Evolutionary conservation across 1,140 invertebrate genomes (phyloP).

Genomic region (Chironomus striatipennis): DNA sequence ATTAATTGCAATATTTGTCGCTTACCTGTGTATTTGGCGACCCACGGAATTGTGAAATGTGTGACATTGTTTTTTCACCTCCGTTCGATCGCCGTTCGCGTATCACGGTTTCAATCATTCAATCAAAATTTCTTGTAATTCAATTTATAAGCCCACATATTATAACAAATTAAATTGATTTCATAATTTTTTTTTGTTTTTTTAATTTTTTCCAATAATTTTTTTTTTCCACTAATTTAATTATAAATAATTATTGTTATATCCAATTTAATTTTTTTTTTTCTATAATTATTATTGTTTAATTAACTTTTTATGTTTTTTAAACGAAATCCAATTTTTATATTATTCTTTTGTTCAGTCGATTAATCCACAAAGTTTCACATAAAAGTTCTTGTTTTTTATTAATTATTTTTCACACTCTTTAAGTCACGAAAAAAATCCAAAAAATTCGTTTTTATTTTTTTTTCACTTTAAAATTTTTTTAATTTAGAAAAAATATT

Average conservation of each 20-base stretch:
- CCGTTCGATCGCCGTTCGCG: conserved; percentile 29
- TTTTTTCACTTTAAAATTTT: not conserved
- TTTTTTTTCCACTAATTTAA: not conserved
- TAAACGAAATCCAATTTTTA: conserved; percentile 25
- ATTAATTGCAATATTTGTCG: not conserved
- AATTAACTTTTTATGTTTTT: conserved; percentile 1
- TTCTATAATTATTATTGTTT: conserved; percentile 24
- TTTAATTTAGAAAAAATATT: not conserved
- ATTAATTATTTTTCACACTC: not conserved
- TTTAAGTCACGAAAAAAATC: too few species aligned
- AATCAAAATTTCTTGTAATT: conserved; percentile 10
- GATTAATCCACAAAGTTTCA: not conserved
- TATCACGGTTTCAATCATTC: conserved; percentile 27
- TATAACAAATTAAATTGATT: not conserved
- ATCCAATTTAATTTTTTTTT: not conserved
- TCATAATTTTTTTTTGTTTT: conserved; percentile 26
- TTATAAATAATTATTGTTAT: too few species aligned
- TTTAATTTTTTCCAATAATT: conserved; percentile 24
- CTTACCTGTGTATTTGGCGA: conserved; percentile 55
- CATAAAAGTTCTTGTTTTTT: not conserved
- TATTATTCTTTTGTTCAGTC: not conserved
- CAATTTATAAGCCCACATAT: too few species aligned
- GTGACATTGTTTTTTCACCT: conserved; percentile 56
- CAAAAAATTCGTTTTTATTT: not conserved
- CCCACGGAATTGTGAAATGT: conserved; percentile 52